Evolutionary conservation across 2,797 vertebrate genomes (phyloP).

Genomic region (Luscinia megarhynchos): DNA sequence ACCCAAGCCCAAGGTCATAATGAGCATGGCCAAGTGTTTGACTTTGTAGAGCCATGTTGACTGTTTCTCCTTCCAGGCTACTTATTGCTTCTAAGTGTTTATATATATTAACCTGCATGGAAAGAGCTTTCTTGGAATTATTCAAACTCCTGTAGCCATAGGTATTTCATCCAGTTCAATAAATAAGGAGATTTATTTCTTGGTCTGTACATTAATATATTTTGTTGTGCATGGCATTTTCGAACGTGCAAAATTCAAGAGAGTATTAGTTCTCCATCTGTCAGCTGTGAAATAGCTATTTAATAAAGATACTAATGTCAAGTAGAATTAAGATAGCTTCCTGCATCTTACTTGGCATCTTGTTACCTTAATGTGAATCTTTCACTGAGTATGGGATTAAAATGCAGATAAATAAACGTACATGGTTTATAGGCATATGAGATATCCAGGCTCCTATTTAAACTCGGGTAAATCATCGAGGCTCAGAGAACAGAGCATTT

Average conservation of each 20-base stretch:
- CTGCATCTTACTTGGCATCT: background rate
- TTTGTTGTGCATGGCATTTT: background rate
- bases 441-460: background rate
- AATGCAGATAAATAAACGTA: background rate
- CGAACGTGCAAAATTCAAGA: background rate
- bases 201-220: background rate
- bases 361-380: background rate
- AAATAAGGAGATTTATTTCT: background rate
- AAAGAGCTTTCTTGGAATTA: background rate
- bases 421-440: background rate
- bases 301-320: slow-evolving; percentile 4
- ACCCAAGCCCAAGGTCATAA: background rate
- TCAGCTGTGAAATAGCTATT: slow-evolving; percentile 13
- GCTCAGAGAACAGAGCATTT: background rate
- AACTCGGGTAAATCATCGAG: accelerated
- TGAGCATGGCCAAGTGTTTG: background rate
- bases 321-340: slow-evolving; percentile 9
- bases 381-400: background rate
- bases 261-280: slow-evolving; percentile 8
- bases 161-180: background rate
- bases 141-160: background rate
- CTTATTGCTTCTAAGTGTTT: background rate
- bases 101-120: background rate
- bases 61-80: background rate
- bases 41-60: background rate